Evolutionary conservation across 2,797 vertebrate species (phyloP), one percentile per base, ranked within the genome.

Genomic region (Threskiornis aethiopicus): DNA sequence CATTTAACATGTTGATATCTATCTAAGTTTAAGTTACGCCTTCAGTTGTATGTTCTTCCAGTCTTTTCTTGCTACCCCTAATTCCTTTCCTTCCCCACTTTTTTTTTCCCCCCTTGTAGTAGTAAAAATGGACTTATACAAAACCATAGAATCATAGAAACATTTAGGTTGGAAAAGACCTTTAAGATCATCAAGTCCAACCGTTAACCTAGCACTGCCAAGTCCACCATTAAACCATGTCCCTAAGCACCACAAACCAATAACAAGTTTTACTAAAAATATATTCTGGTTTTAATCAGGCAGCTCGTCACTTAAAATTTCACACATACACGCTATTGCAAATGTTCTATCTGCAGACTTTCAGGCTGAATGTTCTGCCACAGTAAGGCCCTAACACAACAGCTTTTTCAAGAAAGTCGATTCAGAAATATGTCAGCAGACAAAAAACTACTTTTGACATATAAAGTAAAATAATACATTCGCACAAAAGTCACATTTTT

Each of bases 61-160:
- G 24, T 26, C 25, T 80, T 79, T 44, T 70, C 67, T 58, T 79
- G 51, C 20, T 55, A 66, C 11, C 10, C 9, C 17, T 42, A 65
- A 71, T 65, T 89, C 47, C 35, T n/a, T 76, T 66, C 47, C 21
- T 9, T 61, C 6, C 7, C 9, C 19, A 14, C 5, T 1, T 17
- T 37, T 16, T 8, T 8, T 1, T 5, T 4, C 6, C 11, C 13
- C 8, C 9, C 11, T 2, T 9, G 14, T 8, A 61, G 8, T 37
- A 79, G 66, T 87, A 81, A 86, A 92, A 94, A 70, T 46, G 9
- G 9, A 59, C 65, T 93, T 85, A 75, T 20, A 89, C 9, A 67
- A 84, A 89, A 64, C 12, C 16, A 82, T 41, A 41, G 41, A 41
- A 41, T 41, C 41, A 41, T 41, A 39, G 41, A 41, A 41, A 13